Evolutionary conservation across 2,888 invertebrate species (phyloP).

Genomic region (Ophion costatus): DNA sequence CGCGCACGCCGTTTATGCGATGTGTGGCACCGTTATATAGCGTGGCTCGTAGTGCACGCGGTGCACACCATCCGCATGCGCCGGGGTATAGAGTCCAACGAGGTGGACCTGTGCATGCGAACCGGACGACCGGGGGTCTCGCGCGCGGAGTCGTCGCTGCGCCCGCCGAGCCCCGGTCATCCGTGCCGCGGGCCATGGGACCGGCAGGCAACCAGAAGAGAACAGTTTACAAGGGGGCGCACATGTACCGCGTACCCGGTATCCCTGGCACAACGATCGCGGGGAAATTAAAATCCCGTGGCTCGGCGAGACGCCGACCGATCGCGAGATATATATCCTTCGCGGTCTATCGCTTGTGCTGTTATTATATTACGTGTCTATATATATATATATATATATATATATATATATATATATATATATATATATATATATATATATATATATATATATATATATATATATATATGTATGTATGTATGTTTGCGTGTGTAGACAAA

Average conservation of each 20-base stretch:
- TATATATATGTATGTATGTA: too few relatives aligned
- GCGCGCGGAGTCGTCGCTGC: slow-evolving; percentile 22
- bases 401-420: not conserved
- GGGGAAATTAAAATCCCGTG: slow-evolving; percentile 58
- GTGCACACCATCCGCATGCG: slow-evolving; percentile 39
- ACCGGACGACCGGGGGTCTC: slow-evolving; percentile 34
- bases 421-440: too few relatives aligned
- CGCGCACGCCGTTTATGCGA: slow-evolving; percentile 7
- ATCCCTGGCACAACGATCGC: slow-evolving; percentile 15
- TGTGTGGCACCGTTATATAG: slow-evolving; percentile 54
- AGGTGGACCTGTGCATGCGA: slow-evolving; percentile 41
- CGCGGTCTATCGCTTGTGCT: slow-evolving; percentile 35
- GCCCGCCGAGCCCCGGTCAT: slow-evolving; percentile 38
- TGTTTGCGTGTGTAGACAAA: too few relatives aligned
- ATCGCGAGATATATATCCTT: slow-evolving; percentile 58
- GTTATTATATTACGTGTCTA: slow-evolving; percentile 50
- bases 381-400: not conserved
- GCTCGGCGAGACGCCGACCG: slow-evolving; percentile 57
- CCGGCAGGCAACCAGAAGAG: not conserved
- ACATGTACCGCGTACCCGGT: slow-evolving; percentile 3
- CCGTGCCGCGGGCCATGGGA: slow-evolving; percentile 21
- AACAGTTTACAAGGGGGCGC: slow-evolving; percentile 48
- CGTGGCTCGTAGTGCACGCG: slow-evolving; percentile 50
- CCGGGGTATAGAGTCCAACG: slow-evolving; percentile 36
- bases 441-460: not conserved